Percentiles rank a stretch among this genome's conserved stretches.
phyloP scores from a whole-genome alignment of 2,888 invertebrate species.

The Priocnemis perturbator region DNA sequence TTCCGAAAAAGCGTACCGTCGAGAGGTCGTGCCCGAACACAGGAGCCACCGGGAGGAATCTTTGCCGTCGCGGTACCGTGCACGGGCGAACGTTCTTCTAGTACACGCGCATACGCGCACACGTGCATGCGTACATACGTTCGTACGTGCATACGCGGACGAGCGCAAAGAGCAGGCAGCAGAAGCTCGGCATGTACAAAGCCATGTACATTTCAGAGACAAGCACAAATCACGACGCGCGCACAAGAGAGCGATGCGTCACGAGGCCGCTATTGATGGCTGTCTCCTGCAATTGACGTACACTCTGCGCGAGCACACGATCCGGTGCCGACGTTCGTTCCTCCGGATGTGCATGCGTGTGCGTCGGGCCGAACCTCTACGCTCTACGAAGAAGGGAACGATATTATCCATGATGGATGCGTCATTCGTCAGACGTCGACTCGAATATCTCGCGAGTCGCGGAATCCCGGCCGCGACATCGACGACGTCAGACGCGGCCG shows the following conservation, averaged over 20 bases:
- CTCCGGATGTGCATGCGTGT: slow-evolving; percentile 5
- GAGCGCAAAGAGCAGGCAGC: neutral
- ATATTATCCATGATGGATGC: slow-evolving; percentile 58
- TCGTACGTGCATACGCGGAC: neutral
- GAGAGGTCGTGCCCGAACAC: too few relatives aligned
- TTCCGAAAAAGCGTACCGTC: too few relatives aligned
- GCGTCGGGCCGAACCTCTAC: slow-evolving; percentile 4
- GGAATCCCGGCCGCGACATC: neutral
- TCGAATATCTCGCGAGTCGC: slow-evolving; percentile 28
- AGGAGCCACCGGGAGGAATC: neutral
- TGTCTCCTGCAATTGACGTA: slow-evolving; percentile 59
- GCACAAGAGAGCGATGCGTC: slow-evolving; percentile 45
- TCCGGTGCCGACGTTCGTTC: neutral
- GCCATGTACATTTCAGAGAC: neutral
- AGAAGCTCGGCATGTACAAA: too few relatives aligned
- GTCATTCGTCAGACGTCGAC: slow-evolving; percentile 43
- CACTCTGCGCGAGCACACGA: slow-evolving; percentile 24
- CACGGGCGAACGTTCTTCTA: neutral
- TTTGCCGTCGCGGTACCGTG: slow-evolving; percentile 1
- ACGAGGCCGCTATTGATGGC: slow-evolving; percentile 53
- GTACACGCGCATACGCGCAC: too few relatives aligned
- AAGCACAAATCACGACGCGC: slow-evolving; percentile 31
- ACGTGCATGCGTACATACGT: neutral
- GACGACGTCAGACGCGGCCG: slow-evolving; percentile 4
- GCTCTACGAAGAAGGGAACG: slow-evolving; percentile 34